phyloP scores from a whole-genome alignment of 2,888 invertebrate species.

The Automeris io region DNA sequence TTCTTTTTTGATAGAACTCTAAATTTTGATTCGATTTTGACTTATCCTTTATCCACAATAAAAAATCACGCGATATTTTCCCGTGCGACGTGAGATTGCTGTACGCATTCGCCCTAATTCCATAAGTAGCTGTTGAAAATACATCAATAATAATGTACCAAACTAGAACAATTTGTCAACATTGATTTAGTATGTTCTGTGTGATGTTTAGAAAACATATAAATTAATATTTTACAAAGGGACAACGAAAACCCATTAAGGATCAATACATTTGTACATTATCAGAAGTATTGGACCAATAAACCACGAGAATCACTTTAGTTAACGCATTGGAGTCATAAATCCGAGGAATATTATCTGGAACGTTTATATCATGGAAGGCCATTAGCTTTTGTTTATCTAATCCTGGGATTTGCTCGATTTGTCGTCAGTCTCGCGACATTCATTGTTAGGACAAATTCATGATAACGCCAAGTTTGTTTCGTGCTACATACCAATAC shows the following conservation, averaged over 20 bases:
- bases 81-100: too few relatives aligned
- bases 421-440: neutral
- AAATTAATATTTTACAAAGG: too few relatives aligned
- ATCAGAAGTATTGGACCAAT: neutral
- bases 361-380: slow-evolving; percentile 3
- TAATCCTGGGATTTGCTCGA: slow-evolving; percentile 20
- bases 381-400: slow-evolving; percentile 21
- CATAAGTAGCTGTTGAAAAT: too few relatives aligned
- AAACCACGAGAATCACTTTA: neutral
- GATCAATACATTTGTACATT: neutral
- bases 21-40: too few relatives aligned
- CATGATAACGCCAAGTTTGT: neutral
- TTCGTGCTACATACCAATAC: neutral
- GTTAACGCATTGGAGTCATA: slow-evolving; percentile 2
- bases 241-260: neutral
- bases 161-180: too few relatives aligned
- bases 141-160: too few relatives aligned
- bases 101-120: too few relatives aligned
- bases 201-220: too few relatives aligned
- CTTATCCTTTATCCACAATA: too few relatives aligned
- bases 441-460: neutral
- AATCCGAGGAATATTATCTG: slow-evolving; percentile 2
- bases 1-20: too few relatives aligned
- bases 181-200: too few relatives aligned
- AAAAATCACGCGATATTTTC: too few relatives aligned